A percentile compares a stretch with the other conserved stretches of the same genome.
phyloP scores from a whole-genome alignment of 2,113 vertebrate genomes.

The Canis aureus region DNA sequence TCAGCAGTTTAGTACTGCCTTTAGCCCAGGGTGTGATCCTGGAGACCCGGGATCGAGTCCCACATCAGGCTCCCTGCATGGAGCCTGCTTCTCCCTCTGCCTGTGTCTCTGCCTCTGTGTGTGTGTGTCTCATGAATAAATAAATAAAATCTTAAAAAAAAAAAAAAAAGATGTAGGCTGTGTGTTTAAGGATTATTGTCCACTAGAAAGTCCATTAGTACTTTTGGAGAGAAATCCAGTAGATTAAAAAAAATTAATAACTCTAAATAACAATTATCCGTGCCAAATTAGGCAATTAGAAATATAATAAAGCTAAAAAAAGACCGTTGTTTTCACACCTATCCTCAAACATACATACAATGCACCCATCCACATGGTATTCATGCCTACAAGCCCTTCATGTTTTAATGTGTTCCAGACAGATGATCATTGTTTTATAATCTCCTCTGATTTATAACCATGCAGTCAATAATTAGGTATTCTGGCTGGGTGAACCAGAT shows the following conservation, averaged over 20 bases:
- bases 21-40: no score
- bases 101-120: no score
- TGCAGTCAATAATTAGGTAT: conserved; percentile 73
- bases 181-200: background rate
- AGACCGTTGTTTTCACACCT: background rate
- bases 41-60: no score
- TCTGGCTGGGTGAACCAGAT: conserved; percentile 68
- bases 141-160: no score
- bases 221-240: conserved; percentile 29
- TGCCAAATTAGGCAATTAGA: background rate
- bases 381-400: background rate
- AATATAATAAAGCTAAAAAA: conserved; percentile 12
- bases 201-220: background rate
- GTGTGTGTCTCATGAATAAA: no score
- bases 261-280: background rate
- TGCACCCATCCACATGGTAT: background rate
- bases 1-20: no score
- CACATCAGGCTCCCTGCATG: no score
- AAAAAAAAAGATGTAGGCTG: background rate
- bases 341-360: background rate
- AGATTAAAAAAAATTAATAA: background rate
- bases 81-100: no score
- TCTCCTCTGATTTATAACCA: conserved; percentile 74
- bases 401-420: conserved; percentile 64
- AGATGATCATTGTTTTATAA: conserved; percentile 57